phyloP scores from a whole-genome alignment of 2,888 invertebrate genomes.

The Bugulina stolonifera region DNA sequence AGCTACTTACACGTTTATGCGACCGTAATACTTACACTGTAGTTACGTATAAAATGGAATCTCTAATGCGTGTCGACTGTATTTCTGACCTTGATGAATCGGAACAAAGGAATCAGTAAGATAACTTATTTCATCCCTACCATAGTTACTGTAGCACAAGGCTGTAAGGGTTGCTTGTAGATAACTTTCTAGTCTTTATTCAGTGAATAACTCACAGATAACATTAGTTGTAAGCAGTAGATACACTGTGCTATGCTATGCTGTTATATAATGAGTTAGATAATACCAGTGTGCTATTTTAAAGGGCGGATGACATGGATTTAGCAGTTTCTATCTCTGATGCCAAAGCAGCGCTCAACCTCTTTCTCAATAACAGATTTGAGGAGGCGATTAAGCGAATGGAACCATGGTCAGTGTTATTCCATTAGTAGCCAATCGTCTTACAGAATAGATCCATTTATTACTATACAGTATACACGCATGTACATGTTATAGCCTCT shows the following conservation, averaged over 20 bases:
- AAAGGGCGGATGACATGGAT: constrained; percentile 36
- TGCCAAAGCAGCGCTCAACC: constrained; percentile 71
- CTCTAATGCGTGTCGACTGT: neutral
- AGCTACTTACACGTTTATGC: too few species aligned
- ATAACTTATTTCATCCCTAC: neutral
- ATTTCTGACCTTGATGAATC: neutral
- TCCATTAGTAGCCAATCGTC: too few species aligned
- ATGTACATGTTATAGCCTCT: too few species aligned
- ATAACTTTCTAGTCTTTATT: too few species aligned
- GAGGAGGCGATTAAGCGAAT: constrained; percentile 71
- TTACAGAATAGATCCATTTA: too few species aligned
- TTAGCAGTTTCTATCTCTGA: constrained; percentile 69
- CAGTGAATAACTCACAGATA: too few species aligned
- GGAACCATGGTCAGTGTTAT: constrained; percentile 66
- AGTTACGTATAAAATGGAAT: neutral
- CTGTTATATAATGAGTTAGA: neutral
- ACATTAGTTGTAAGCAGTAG: neutral
- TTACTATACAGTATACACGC: too few species aligned
- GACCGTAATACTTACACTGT: too few species aligned
- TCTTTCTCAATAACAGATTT: constrained; percentile 88
- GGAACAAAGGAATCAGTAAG: neutral
- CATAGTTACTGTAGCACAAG: too few species aligned
- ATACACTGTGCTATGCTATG: neutral
- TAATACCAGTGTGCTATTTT: neutral
- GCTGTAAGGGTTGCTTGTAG: too few species aligned